Conservation (phyloP, 2,113 vertebrate genomes). For the Nycticryphes semicollaris region DNA sequence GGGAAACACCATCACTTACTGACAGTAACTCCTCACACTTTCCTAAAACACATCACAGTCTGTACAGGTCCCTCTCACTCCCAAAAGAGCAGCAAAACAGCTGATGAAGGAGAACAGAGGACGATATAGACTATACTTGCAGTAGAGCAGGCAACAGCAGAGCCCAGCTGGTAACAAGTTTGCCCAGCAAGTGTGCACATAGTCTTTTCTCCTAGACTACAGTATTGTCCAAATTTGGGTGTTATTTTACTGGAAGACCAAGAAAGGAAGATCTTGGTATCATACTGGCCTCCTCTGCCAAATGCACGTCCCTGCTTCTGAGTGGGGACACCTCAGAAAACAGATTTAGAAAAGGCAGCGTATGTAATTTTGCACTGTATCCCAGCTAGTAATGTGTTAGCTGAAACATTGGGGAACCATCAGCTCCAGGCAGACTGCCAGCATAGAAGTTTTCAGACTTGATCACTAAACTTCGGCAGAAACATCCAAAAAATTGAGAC, state of each 20-base stretch:
- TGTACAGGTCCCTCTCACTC: background rate
- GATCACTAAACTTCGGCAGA: background rate
- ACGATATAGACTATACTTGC: background rate
- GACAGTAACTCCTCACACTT: background rate
- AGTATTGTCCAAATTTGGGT: background rate
- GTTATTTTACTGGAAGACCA: background rate
- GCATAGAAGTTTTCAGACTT: background rate
- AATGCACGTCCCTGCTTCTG: background rate
- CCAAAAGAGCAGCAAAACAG: background rate
- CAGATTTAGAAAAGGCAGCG: background rate
- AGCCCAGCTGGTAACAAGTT: background rate
- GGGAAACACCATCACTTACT: background rate
- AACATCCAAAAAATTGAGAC: background rate
- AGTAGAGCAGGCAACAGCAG: background rate
- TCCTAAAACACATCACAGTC: background rate
- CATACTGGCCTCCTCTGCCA: background rate
- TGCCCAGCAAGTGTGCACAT: background rate
- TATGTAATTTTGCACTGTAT: rapidly evolving
- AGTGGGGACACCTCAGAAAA: background rate
- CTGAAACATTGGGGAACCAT: background rate
- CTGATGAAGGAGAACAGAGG: background rate
- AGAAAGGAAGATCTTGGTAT: background rate
- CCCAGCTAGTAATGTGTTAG: background rate
- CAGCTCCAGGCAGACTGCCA: background rate
- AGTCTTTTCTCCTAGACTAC: background rate